Conservation (phyloP, 2,113 vertebrate genomes). For the Rattus norvegicus region GRCr8 NC_086023.1:144738501-144739000, state of each 20-base stretch:
- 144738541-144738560: neutral
- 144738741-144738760: neutral
- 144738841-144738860: constrained; percentile 44
- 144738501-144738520: neutral
- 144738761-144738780: neutral
- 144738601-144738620: neutral
- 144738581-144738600: neutral
- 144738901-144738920: constrained; percentile 58
- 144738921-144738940: constrained; percentile 54
- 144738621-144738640: neutral
- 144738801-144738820: constrained; percentile 48
- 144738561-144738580: neutral
- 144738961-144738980: neutral
- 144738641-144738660: neutral
- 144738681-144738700: neutral
- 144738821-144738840: constrained; percentile 15
- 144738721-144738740: neutral
- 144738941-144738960: neutral
- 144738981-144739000: neutral
- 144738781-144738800: constrained; percentile 36
- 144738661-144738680: neutral
- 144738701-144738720: neutral
- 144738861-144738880: constrained; percentile 60
- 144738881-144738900: neutral
- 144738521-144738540: neutral